Evolutionary conservation across 2,888 invertebrate genomes (phyloP).

Genomic region (Dorcus parallelipipedus): DNA sequence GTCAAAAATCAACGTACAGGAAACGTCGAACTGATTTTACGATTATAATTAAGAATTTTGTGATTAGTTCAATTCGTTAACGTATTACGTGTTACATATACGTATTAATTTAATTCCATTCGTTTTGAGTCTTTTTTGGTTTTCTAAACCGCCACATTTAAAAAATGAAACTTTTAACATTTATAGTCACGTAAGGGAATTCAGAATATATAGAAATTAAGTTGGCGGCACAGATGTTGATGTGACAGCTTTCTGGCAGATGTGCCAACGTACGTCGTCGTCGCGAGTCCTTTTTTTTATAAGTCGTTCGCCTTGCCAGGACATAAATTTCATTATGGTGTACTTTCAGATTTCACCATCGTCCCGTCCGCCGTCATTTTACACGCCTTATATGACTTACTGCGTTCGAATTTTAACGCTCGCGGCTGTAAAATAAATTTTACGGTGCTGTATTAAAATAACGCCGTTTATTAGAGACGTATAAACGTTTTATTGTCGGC

Average conservation of each 20-base stretch:
- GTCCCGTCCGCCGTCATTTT: background rate
- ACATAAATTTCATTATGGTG: background rate
- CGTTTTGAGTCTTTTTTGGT: no score
- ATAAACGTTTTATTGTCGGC: no score
- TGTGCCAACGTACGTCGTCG: background rate
- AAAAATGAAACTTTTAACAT: background rate
- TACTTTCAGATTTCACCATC: background rate
- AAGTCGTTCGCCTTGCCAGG: background rate
- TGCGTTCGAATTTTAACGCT: background rate
- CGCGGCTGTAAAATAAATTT: background rate
- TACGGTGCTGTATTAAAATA: background rate
- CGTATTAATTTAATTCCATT: no score
- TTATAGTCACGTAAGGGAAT: background rate
- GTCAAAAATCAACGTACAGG: no score
- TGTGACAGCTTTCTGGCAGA: slow-evolving; percentile 12
- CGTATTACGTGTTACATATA: no score
- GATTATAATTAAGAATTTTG: no score
- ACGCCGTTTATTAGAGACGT: background rate
- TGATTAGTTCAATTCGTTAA: no score
- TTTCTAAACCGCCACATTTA: no score
- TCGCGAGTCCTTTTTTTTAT: background rate
- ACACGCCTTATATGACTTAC: background rate
- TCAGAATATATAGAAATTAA: slow-evolving; percentile 8
- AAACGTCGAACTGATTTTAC: no score
- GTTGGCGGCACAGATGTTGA: slow-evolving; percentile 13